Evolutionary conservation across 2,888 invertebrate genomes (phyloP).

Genomic region (Brachypterus glaber): DNA sequence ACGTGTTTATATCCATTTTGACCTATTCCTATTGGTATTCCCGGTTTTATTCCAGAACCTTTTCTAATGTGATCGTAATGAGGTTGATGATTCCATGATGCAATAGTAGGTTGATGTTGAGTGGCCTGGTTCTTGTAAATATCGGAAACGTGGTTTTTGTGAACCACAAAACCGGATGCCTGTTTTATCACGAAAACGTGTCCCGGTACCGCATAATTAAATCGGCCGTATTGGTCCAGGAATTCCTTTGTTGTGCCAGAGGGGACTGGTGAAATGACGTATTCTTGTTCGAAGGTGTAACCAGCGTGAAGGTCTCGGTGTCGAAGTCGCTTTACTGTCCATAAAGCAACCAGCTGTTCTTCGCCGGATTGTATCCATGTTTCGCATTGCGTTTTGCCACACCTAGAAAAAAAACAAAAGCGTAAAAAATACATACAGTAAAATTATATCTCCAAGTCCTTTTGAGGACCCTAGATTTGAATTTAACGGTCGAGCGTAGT

Average conservation of each 20-base stretch:
- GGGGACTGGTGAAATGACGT: slow-evolving; percentile 52
- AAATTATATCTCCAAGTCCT: no score
- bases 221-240: slow-evolving; percentile 28
- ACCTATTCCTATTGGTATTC: slow-evolving; percentile 18
- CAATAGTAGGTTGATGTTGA: neutral
- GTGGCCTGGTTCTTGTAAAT: neutral
- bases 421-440: no score
- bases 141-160: neutral
- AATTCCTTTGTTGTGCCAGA: slow-evolving; percentile 23
- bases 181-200: slow-evolving; percentile 54
- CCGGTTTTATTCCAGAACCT: no score
- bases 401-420: slow-evolving; percentile 19
- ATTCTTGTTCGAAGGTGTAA: slow-evolving; percentile 55
- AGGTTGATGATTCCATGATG: neutral
- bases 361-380: slow-evolving; percentile 26
- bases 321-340: slow-evolving; percentile 60
- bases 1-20: slow-evolving; percentile 28
- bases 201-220: slow-evolving; percentile 45
- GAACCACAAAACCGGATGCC: neutral
- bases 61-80: neutral
- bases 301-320: slow-evolving; percentile 48
- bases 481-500: no score
- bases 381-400: slow-evolving; percentile 14
- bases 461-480: no score
- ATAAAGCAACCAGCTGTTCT: slow-evolving; percentile 49